Conservation (phyloP, 2,888 invertebrate genomes). For the Zele albiditarsus region DNA sequence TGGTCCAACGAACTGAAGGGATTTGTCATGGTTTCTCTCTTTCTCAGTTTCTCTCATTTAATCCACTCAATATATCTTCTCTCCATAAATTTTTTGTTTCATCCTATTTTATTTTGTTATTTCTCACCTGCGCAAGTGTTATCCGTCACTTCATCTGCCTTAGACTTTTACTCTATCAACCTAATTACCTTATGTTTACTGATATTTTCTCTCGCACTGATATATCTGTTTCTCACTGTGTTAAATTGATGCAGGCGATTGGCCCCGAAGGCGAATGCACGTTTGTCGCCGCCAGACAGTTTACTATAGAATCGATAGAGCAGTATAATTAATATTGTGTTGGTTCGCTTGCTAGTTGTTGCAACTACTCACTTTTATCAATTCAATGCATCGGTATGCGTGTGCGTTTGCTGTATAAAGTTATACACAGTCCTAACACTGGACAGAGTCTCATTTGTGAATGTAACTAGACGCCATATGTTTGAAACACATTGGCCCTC, state of each 20-base stretch:
- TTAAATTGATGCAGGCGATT: not conserved
- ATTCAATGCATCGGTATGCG: constrained; percentile 17
- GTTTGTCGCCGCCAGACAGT: not conserved
- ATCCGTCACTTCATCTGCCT: constrained; percentile 13
- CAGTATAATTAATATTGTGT: constrained; percentile 16
- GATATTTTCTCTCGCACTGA: not conserved
- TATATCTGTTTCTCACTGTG: not conserved
- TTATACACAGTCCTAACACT: not conserved
- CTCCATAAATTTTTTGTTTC: not conserved
- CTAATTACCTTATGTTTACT: constrained; percentile 1
- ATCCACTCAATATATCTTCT: not conserved
- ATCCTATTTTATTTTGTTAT: constrained; percentile 8
- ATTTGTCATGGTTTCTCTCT: constrained; percentile 6
- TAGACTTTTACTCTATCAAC: constrained; percentile 20
- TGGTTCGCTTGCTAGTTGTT: not conserved
- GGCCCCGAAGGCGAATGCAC: not conserved
- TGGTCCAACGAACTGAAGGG: constrained; percentile 25
- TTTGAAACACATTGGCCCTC: constrained; percentile 5
- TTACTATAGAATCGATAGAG: not conserved
- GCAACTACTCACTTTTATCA: constrained; percentile 10
- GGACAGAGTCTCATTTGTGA: constrained; percentile 1
- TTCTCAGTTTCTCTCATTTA: constrained; percentile 4
- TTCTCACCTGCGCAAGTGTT: not conserved
- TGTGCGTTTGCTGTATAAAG: not conserved
- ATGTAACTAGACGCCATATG: constrained; percentile 30